Percentiles rank a stretch among this genome's conserved stretches.
Evolutionary conservation across 2,797 vertebrate genomes (phyloP).

Genomic region (Mastacembelus armatus): DNA sequence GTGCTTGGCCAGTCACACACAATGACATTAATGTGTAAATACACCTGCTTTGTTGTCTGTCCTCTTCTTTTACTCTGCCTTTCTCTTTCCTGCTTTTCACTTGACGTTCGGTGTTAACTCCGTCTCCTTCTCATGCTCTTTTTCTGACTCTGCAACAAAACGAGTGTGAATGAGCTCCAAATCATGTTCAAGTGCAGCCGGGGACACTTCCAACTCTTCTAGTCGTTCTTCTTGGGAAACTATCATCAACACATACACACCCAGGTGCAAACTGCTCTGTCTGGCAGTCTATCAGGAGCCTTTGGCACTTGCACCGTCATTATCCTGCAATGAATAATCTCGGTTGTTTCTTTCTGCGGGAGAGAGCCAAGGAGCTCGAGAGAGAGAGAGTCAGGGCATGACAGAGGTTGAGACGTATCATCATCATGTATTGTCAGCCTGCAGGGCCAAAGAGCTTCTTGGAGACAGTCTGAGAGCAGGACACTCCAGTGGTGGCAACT

Average conservation of each 20-base stretch:
- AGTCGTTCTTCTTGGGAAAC: slow-evolving; percentile 55
- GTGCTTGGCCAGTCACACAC: slow-evolving; percentile 16
- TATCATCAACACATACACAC: slow-evolving; percentile 40
- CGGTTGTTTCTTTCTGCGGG: slow-evolving; percentile 45
- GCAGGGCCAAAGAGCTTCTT: slow-evolving; percentile 47
- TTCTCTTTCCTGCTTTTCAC: slow-evolving; percentile 5
- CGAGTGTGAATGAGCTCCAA: slow-evolving; percentile 67
- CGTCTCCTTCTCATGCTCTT: too few species aligned
- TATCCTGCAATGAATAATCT: slow-evolving; percentile 69
- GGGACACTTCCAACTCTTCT: slow-evolving; percentile 67
- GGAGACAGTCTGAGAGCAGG: slow-evolving; percentile 42
- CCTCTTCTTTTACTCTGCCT: background rate
- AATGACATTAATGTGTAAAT: slow-evolving; percentile 10
- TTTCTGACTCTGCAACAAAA: slow-evolving; percentile 45
- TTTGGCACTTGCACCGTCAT: slow-evolving; percentile 62
- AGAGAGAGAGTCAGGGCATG: slow-evolving; percentile 18
- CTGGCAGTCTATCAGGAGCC: slow-evolving; percentile 67
- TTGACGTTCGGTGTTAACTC: slow-evolving; percentile 32
- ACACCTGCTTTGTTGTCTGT: slow-evolving; percentile 9
- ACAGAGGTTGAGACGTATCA: slow-evolving; percentile 38
- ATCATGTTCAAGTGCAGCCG: slow-evolving; percentile 71
- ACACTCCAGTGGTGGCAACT: slow-evolving; percentile 28
- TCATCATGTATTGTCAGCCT: slow-evolving; percentile 51
- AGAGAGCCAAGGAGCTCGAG: slow-evolving; percentile 51
- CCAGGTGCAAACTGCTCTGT: slow-evolving; percentile 44